Percentiles rank a stretch among this genome's conserved stretches.
Evolutionary conservation across 2,888 invertebrate genomes (phyloP).

Genomic region (Phyllotreta striolata): DNA sequence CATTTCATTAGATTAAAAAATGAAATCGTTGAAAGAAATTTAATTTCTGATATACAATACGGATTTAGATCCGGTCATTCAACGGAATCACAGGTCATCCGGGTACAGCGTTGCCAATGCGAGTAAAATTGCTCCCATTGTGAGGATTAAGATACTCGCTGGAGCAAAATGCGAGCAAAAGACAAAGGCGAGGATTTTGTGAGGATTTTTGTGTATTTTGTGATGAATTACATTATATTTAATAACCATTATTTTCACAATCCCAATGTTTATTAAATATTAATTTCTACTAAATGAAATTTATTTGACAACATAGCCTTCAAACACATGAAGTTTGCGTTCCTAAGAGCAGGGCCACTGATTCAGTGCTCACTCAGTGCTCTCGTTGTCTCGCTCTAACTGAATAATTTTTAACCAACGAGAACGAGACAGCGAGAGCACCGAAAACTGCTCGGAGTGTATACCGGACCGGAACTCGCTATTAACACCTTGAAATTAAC

Average conservation of each 20-base stretch:
- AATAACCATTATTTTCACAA: not conserved
- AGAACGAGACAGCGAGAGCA: no score
- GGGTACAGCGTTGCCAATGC: constrained; percentile 3
- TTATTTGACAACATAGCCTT: not conserved
- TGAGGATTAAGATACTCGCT: not conserved
- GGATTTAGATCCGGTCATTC: no score
- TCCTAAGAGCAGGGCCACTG: no score
- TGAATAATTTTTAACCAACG: no score
- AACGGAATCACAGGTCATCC: no score
- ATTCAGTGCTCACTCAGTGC: no score
- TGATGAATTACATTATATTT: constrained; percentile 1
- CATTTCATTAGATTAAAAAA: no score
- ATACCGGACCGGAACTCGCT: no score
- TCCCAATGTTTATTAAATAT: not conserved
- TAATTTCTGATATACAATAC: no score
- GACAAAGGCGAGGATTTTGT: not conserved
- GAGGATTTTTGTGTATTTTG: not conserved
- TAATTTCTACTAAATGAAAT: not conserved
- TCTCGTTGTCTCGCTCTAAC: no score
- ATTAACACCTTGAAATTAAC: not conserved
- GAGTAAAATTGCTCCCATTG: constrained; percentile 1
- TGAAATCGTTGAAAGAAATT: no score
- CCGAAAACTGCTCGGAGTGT: no score
- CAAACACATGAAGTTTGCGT: not conserved
- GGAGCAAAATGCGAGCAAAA: constrained; percentile 1